Base-by-base conservation (phyloP, 2,888 invertebrate genomes). In the Macaria notata region DNA sequence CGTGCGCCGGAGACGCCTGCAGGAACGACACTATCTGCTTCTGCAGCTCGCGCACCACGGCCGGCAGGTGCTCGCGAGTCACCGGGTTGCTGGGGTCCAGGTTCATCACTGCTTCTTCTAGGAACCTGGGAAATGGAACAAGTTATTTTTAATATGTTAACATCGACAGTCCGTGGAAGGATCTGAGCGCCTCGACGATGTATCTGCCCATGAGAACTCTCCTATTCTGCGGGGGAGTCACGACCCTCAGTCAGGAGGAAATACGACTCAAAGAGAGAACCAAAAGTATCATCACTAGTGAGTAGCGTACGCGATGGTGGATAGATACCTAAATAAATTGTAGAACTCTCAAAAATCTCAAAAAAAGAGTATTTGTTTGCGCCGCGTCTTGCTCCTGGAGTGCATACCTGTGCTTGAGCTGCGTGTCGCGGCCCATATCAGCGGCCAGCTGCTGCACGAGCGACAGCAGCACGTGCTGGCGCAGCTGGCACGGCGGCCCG, bases 381-480 rank as follows among this genome's bases (percentile, higher is more conserved):
- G 19, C 19, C 19, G 19, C 2, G 19, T 19, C 19, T 1, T 19
- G 19, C 1, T 19, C 19, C 19, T 19, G 33, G 33, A 36, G 7
- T n/a, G 4, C n/a, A n/a, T 49, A 85, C 86, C 84, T 81, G 65
- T 86, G 87, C 52, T 88, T 88, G 56, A 88, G 79, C 33, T 72
- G 75, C 31, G 97, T 97, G 77, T 97, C 95, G 56, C 95, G 93
- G 56, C 93, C 92, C 88, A 99, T 94, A 81, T 98, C 98, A 0
- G 97, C 96, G 1, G 97, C 96, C 6, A 98, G 94, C 86, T 98
- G 98, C 83, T 99, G 98, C 71, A 99, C 96, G 33, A 99, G 93
- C 3, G 98, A 98, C 51, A 99, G 92, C 65, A 99, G 92, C 58
- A 98, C 97, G 71, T 96, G 96, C 83, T 98, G 98, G 68, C 95